Conservation (phyloP, 2,113 vertebrate species). For the Corvus cornix region DNA sequence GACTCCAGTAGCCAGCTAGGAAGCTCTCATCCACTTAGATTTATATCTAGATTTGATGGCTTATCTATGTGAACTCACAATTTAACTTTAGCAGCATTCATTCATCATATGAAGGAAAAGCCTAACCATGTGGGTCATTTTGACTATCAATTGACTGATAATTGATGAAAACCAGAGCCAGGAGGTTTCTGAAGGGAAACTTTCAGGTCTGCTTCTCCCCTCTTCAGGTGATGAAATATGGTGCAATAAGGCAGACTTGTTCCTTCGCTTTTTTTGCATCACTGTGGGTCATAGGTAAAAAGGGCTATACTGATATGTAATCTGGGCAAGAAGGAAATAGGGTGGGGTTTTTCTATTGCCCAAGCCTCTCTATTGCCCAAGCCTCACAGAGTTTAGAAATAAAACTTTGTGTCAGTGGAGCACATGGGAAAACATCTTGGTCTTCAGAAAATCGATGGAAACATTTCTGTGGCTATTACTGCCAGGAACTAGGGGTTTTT, state of each 20-base stretch:
- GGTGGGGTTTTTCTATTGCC: not conserved
- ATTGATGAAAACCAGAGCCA: not conserved
- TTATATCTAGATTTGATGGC: not conserved
- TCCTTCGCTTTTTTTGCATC: fast-evolving
- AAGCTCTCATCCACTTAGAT: not conserved
- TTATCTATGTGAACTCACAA: not conserved
- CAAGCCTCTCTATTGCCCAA: not conserved
- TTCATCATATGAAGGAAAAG: not conserved
- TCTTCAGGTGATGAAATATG: not conserved
- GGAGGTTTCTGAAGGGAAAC: not conserved
- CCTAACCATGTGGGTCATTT: not conserved
- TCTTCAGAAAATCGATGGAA: not conserved
- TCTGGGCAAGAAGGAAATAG: not conserved
- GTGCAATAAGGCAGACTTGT: not conserved
- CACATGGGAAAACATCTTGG: not conserved
- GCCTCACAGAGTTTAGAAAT: not conserved
- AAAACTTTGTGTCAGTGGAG: not conserved
- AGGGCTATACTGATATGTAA: not conserved
- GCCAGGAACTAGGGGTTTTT: not conserved
- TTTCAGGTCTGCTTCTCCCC: not conserved
- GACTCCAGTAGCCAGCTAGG: not conserved
- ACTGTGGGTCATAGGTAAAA: not conserved
- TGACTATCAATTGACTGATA: not conserved
- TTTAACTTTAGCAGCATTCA: not conserved
- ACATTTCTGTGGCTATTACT: not conserved